phyloP scores from a whole-genome alignment of 2,888 invertebrate genomes.

The Brachynemurus nebulosus region DNA sequence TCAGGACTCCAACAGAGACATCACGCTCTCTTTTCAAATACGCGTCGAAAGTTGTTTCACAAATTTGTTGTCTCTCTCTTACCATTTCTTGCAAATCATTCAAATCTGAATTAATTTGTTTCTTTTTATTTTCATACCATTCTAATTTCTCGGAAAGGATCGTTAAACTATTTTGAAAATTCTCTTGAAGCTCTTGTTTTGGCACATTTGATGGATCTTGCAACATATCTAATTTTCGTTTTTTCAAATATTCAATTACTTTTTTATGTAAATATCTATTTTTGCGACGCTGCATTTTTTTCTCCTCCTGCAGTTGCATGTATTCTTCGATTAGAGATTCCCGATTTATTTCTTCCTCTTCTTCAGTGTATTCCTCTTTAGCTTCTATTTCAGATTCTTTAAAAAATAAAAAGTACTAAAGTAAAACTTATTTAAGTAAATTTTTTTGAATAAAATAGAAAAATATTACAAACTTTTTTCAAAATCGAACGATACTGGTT shows the following conservation, averaged over 20 bases:
- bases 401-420: too few relatives aligned
- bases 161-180: slow-evolving; percentile 25
- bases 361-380: background rate
- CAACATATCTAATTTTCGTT: slow-evolving; percentile 21
- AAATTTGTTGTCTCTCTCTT: slow-evolving; percentile 18
- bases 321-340: slow-evolving; percentile 15
- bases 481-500: too few relatives aligned
- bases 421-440: too few relatives aligned
- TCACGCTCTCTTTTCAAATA: slow-evolving; percentile 25
- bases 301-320: slow-evolving; percentile 13
- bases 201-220: background rate
- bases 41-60: slow-evolving; percentile 19
- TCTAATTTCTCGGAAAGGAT: slow-evolving; percentile 19
- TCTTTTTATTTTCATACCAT: slow-evolving; percentile 17
- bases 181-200: slow-evolving; percentile 21
- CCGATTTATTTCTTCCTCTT: slow-evolving; percentile 16
- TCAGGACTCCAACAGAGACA: slow-evolving; percentile 26
- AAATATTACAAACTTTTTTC: too few relatives aligned
- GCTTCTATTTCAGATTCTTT: too few relatives aligned
- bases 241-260: slow-evolving; percentile 26
- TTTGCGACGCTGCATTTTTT: slow-evolving; percentile 16
- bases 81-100: slow-evolving; percentile 18
- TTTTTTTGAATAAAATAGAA: too few relatives aligned
- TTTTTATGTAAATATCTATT: slow-evolving; percentile 27
- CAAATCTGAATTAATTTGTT: slow-evolving; percentile 20